A percentile compares a stretch with the other conserved stretches of the same genome.
Conservation (phyloP, 2,888 invertebrate species). For the Mycalesis mineus region DNA sequence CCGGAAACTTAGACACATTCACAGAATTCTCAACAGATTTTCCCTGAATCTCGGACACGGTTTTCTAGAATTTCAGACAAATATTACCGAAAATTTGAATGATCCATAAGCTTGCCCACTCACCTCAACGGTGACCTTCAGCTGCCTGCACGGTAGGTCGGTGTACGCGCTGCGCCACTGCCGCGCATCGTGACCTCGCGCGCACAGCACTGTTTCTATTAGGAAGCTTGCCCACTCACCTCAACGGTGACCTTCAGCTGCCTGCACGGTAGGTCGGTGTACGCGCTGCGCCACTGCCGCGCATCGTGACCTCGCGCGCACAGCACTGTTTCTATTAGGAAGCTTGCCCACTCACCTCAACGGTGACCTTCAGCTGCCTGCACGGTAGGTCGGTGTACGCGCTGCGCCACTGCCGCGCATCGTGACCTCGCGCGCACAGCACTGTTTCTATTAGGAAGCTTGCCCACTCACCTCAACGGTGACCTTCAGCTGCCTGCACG, state of each 20-base stretch:
- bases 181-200: constrained; percentile 85
- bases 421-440: too few species aligned
- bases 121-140: background rate
- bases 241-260: constrained; percentile 92
- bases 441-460: too few species aligned
- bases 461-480: constrained; percentile 84
- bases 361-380: background rate
- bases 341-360: constrained; percentile 36
- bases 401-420: too few species aligned
- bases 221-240: constrained; percentile 78
- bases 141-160: constrained; percentile 86
- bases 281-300: constrained; percentile 88
- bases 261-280: constrained; percentile 91
- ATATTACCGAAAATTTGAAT: too few species aligned
- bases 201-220: constrained; percentile 92
- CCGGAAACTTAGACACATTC: too few species aligned
- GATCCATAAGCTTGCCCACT: background rate
- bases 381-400: too few species aligned
- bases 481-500: constrained; percentile 92
- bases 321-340: constrained; percentile 94
- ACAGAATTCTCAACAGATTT: too few species aligned
- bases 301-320: constrained; percentile 88
- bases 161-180: constrained; percentile 90
- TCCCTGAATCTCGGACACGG: background rate
- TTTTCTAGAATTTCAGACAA: too few species aligned